Evolutionary conservation across 2,888 invertebrate species (phyloP), one percentile per base, ranked within the genome.

Genomic region (Trissonchulus sp.): DNA sequence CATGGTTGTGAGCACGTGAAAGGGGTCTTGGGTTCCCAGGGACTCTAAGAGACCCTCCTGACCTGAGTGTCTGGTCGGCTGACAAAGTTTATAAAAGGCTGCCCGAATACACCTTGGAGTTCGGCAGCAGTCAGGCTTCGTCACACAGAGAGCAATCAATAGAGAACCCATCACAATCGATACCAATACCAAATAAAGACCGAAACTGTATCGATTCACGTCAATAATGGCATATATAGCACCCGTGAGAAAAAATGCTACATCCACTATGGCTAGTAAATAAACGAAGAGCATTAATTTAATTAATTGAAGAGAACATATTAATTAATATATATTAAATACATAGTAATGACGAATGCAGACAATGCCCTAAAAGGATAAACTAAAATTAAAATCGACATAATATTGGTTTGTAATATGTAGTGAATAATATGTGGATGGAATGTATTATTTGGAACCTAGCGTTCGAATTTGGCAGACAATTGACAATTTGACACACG

Each of bases 201-300:
- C 72, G 31, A 72, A 72, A 72, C 36, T 72, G 48, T 38, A 72
- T 23, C 72, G 37, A 36, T 72, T 38, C 2, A 72, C 34, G 31
- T 72, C 72, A 2, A 72, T 38, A 23, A 48, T 48, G 37, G 35
- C 36, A 2, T 34, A 34, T 2, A 36, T 48, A 8, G 37, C 2
- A n/a, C 72, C 72, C 30, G 48, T 33, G 37, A 38, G 31, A 3
- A 72, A 38, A 3, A 72, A 28, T 3, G 65, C 65, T 15, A 63
- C 15, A 31, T 63, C 65, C 65, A 63, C 15, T 30, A 63, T n/a
- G 28, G 31, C 31, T 3, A 31, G 8, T 28, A 63, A 28, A 28
- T 31, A 63, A 8, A 63, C n/a, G 30, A 28, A 28, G 8, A 63
- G 65, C 65, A 63, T 63, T n/a, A n/a, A n/a, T n/a, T n/a, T n/a